Conservation (phyloP, 2,888 invertebrate species). For the Ophraella communa region DNA sequence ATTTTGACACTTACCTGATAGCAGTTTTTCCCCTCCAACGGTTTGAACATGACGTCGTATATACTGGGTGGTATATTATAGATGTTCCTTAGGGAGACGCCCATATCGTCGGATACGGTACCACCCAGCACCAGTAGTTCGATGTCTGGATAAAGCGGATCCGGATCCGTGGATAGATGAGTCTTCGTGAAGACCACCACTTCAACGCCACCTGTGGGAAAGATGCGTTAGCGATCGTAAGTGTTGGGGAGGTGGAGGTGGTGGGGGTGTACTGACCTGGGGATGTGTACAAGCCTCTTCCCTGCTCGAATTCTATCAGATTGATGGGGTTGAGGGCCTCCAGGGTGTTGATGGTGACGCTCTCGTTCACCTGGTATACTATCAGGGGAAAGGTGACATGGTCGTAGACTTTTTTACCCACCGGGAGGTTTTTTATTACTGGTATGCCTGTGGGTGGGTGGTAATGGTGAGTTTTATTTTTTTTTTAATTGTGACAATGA, state of each 20-base stretch:
- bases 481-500: no score
- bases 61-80: conserved; percentile 66
- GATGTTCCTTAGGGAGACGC: conserved; percentile 45
- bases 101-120: conserved; percentile 49
- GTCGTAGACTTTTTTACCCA: conserved; percentile 71
- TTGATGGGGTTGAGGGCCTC: conserved; percentile 8
- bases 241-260: no score
- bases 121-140: conserved; percentile 72
- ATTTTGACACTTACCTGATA: conserved; percentile 41
- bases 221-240: no score
- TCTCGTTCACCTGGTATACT: conserved; percentile 41
- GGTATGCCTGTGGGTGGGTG: conserved; percentile 66
- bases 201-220: conserved; percentile 66
- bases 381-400: conserved; percentile 65
- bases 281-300: conserved; percentile 22
- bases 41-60: conserved; percentile 65
- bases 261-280: conserved; percentile 18
- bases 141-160: conserved; percentile 67
- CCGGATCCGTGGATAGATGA: conserved; percentile 63
- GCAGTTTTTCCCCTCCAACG: conserved; percentile 58
- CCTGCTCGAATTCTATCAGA: conserved; percentile 1
- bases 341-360: conserved; percentile 22
- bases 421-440: conserved; percentile 68
- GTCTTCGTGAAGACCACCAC: conserved; percentile 67
- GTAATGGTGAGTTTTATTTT: no score